These are phyloP conservation scores for Reticulitermes lucifugus DNA, from an alignment of 2,888 invertebrate genomes.

Conservation along the genomic window DNA sequence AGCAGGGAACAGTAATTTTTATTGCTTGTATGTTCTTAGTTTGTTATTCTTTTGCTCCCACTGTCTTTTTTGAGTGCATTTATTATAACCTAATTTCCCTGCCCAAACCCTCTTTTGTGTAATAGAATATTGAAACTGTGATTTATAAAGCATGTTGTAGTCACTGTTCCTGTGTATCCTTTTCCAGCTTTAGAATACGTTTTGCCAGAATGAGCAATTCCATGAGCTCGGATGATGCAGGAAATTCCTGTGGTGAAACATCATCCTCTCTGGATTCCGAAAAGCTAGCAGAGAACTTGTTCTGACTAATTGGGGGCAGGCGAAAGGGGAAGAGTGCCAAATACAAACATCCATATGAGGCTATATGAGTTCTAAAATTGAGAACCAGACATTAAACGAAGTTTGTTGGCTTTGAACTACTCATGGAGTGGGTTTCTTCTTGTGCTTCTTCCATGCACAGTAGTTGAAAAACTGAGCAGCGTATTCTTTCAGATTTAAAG, in stretches of 20 bases:
- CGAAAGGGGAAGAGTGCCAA: conserved; percentile 27
- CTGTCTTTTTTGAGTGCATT: background rate
- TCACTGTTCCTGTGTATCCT: background rate
- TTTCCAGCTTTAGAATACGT: conserved; percentile 26
- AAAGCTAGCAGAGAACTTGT: conserved; percentile 36
- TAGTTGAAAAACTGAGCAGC: too few relatives aligned
- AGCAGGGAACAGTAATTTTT: too few relatives aligned
- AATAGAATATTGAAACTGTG: background rate
- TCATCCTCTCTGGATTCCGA: conserved; percentile 43
- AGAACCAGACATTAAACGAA: background rate
- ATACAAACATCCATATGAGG: conserved; percentile 3
- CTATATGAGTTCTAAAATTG: background rate
- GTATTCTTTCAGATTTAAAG: too few relatives aligned
- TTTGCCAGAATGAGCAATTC: conserved; percentile 35
- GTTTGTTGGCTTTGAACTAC: too few relatives aligned
- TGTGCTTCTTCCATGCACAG: too few relatives aligned
- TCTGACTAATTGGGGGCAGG: conserved; percentile 31
- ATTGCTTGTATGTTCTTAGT: background rate
- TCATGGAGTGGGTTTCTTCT: too few relatives aligned
- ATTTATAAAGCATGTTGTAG: background rate
- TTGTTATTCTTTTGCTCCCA: background rate
- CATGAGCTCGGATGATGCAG: conserved; percentile 42
- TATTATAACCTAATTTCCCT: background rate
- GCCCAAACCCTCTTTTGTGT: background rate
- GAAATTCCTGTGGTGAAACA: conserved; percentile 35